Evolutionary conservation across 1,140 invertebrate genomes (phyloP), one percentile per base, ranked within the genome.

Genomic region (Lanistes nyassanus): DNA sequence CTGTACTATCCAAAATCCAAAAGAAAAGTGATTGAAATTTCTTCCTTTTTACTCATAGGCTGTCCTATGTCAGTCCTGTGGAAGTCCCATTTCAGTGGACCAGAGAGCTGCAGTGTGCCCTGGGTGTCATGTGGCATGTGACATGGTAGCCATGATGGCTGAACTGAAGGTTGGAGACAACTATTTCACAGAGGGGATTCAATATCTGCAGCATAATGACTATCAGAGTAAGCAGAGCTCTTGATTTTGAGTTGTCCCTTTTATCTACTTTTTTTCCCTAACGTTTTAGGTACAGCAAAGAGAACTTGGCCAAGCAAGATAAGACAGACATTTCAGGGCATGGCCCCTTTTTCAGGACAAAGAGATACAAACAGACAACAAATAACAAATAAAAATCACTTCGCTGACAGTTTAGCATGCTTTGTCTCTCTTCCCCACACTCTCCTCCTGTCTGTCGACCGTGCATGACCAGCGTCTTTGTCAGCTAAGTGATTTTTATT

Each of bases 31-130:
- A n/a, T n/a, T n/a, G n/a, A n/a, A 21, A 1, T 66, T n/a, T 34
- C 16, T 39, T 21, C 7, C 37, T 42, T 36, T 72, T 19, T 42
- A 29, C 42, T 58, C 60, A 13, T 26, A 72, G 70, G 31, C 29
- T 37, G 19, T 72, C 31, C 31, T 16, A 6, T 72, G 70, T 42
- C 70, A 53, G 36, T 2, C 56, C 13, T 72, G 70, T 60, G 56
- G 56, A 53, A 37, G 26, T 3, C n/a, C 56, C 5, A 9, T 72
- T 0, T 13, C 55, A 42, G 55, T 29, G 3, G 9, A 62, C 2
- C 70, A 72, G 19, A 29, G 39, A 79, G 37, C 26, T n/a, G 6
- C 5, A 11, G 37, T 29, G 19, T 72, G 70, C 34, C 36, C 70
- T 1, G 23, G 16, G 2, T 72, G 70, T 42, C 70, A 72, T 13